Base-by-base conservation (phyloP, 2,797 vertebrate genomes). In the Sebastiscus tertius region DNA sequence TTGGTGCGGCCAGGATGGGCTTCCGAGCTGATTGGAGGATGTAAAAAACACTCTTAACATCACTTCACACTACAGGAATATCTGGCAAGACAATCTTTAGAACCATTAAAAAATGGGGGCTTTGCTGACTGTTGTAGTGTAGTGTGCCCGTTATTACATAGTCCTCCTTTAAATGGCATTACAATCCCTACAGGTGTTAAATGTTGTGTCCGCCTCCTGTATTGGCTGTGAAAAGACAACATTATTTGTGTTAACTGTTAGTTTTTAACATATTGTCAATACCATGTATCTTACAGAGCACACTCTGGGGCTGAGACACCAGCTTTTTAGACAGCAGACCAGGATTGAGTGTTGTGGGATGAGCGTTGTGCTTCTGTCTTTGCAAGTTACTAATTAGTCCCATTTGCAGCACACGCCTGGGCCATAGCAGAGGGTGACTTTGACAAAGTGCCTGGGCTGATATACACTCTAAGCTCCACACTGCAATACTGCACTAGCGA, bases 311-410 rank as follows among this genome's bases (percentile, higher is more conserved):
- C 18, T 59, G 80, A 85, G 71, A 75, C 65, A 11, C 64, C 13
- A 13, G 71, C 80, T 77, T 58, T 61, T 80, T 11, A 63, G 85
- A 82, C 80, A 77, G 79, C 73, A 16, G 66, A 74, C 75, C 29
- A 72, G 80, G 87, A 88, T 84, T 80, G 81, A 88, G 83, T 75
- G 84, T 82, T 71, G 86, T 68, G 72, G 80, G 88, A 88, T 84
- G 87, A 88, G 82, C 79, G 22, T 56, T 66, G 79, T 20, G 64
- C 79, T 78, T 85, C 84, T 90, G 88, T 88, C 92, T 93, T 86
- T 89, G 87, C 85, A 78, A 75, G 87, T 90, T 89, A 87, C 93
- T 94, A 94, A 94, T 94, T 94, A 94, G 91, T 91, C 91, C 91
- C 90, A 93, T 94, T 94, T 93, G 92, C 87, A 70, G 88, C 82